Conservation (phyloP, 2,888 invertebrate species). For the Coleophora flavipennella region DNA sequence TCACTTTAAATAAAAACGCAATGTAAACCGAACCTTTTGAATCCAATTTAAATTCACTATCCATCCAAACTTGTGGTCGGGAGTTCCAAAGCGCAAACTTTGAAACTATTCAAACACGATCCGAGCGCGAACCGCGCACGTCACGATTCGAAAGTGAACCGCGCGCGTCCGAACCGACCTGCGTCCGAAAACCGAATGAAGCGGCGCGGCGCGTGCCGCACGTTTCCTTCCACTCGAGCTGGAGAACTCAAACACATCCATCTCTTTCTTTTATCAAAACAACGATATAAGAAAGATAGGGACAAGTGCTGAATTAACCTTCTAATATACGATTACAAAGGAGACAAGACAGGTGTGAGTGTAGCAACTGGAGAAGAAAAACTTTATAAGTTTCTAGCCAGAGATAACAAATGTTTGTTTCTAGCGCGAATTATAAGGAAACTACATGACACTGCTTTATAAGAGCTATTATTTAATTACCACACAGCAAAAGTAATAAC, state of each 20-base stretch:
- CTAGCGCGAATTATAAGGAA: conserved; percentile 26
- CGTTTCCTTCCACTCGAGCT: conserved; percentile 39
- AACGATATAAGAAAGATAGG: conserved; percentile 38
- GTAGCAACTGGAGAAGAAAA: conserved; percentile 54
- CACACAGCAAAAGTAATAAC: too few relatives aligned
- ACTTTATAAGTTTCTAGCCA: too few relatives aligned
- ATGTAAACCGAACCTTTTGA: conserved; percentile 12
- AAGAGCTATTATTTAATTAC: too few relatives aligned
- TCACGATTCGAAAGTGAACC: too few relatives aligned
- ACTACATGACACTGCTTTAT: too few relatives aligned
- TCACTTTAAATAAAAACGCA: conserved; percentile 18
- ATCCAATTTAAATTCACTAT: conserved; percentile 2
- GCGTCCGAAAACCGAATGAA: conserved; percentile 63
- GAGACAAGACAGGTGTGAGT: conserved; percentile 64
- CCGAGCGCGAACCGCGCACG: conserved; percentile 24
- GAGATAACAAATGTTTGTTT: too few relatives aligned
- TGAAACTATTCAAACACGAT: conserved; percentile 51
- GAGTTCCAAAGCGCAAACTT: conserved; percentile 18
- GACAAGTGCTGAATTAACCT: conserved; percentile 35
- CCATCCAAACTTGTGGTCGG: background rate
- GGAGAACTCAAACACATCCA: conserved; percentile 26
- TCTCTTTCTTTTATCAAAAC: conserved; percentile 49
- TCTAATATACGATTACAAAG: conserved; percentile 28
- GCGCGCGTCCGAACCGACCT: conserved; percentile 47
- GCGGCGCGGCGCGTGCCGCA: conserved; percentile 67